These are phyloP conservation scores for Sebastes diploproa DNA, from an alignment of 2,797 vertebrate species.

Conservation along the genomic window DNA sequence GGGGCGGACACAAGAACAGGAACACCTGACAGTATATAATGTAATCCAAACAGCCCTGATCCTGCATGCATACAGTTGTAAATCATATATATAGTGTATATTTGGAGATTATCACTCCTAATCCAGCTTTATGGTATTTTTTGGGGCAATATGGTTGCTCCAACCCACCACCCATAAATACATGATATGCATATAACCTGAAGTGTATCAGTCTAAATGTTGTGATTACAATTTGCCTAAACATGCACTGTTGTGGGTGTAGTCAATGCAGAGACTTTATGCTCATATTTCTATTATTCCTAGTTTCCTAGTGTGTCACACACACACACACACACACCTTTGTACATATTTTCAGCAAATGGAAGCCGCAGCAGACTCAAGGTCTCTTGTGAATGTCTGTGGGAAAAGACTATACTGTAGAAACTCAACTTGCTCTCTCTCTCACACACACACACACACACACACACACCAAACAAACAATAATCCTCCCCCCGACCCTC, in stretches of 20 bases:
- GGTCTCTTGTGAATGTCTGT: constrained; percentile 66
- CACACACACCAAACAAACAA: not conserved
- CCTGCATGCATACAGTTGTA: not conserved
- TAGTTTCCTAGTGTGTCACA: not conserved
- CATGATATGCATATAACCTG: not conserved
- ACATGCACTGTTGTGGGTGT: not conserved
- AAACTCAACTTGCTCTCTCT: constrained; percentile 3
- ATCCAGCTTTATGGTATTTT: not conserved
- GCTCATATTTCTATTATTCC: constrained; percentile 12
- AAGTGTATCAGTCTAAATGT: not conserved
- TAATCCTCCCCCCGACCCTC: not conserved
- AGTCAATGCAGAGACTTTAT: not conserved
- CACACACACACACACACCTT: constrained; percentile 12
- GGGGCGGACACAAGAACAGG: no score
- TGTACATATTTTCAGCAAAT: constrained; percentile 57
- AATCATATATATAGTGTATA: not conserved
- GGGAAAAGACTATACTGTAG: not conserved
- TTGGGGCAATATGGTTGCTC: not conserved
- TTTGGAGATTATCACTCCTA: not conserved
- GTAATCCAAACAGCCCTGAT: not conserved
- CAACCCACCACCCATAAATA: not conserved
- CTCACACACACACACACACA: not conserved
- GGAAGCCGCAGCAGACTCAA: constrained; percentile 65
- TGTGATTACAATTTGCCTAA: not conserved
- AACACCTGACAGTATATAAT: not conserved